Conservation (phyloP, 2,113 vertebrate genomes). For the Hemicordylus capensis region DNA sequence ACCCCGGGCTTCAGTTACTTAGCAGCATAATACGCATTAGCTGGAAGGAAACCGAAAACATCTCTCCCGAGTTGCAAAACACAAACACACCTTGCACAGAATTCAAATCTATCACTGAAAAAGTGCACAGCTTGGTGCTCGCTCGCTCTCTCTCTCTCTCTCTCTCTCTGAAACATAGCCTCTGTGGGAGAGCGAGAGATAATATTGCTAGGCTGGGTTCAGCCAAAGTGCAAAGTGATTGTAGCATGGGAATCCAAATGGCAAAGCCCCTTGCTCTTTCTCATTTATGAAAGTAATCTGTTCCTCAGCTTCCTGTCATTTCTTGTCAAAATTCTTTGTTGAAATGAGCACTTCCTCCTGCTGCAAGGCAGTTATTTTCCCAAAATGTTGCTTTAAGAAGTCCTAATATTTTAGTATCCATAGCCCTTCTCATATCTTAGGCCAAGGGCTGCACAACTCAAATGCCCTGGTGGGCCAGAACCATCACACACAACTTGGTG, state of each 20-base stretch:
- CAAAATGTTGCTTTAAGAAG: neutral
- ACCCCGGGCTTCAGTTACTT: conserved; percentile 15
- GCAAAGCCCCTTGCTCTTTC: neutral
- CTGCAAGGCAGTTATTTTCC: neutral
- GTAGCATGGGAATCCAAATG: conserved; percentile 12
- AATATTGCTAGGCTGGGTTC: conserved; percentile 14
- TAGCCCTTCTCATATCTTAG: neutral
- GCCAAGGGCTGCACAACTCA: too few relatives aligned
- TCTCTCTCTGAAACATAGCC: neutral
- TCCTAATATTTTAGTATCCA: neutral
- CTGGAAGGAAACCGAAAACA: neutral
- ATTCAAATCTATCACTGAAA: conserved; percentile 6
- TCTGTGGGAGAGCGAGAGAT: neutral
- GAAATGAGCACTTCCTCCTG: neutral
- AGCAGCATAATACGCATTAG: neutral
- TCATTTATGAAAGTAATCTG: conserved; percentile 25
- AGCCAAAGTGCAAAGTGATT: conserved; percentile 5
- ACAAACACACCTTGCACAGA: neutral
- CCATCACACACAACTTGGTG: too few relatives aligned
- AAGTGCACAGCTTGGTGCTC: neutral
- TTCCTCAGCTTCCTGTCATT: neutral
- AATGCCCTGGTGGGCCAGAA: too few relatives aligned
- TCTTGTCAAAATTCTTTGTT: neutral
- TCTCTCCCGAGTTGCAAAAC: neutral
- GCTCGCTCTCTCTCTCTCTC: too few relatives aligned